Base-by-base conservation (phyloP, 2,113 vertebrate genomes). In the Chamaetylas fuelleborni region DNA sequence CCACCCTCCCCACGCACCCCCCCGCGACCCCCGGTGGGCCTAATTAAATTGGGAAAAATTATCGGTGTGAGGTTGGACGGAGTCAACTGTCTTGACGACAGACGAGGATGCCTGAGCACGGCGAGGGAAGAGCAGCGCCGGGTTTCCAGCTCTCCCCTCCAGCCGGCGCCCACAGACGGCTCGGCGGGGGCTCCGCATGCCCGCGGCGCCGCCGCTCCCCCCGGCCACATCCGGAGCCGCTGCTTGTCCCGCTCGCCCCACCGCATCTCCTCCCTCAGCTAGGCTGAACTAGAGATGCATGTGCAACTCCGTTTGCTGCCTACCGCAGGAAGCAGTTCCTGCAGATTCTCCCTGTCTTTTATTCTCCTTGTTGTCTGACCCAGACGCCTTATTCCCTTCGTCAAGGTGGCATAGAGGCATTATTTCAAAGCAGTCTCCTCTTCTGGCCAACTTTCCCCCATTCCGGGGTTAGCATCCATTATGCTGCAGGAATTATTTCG, bases 41-140 rank as follows among this genome's bases (percentile, higher is more conserved):
- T 95, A 94, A 96, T 96, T 95, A 95, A 96, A 94, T 86, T 54
- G 80, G 74, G 74, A 34, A 19, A 92, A 93, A 94, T 86, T 26
- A 87, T 79, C 48, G 57, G 81, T 74, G 74, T 92, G 85, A 90
- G 58, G 65, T 24, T 85, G 57, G 73, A 86, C 56, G 64, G 64
- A 87, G 86, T 69, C 70, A 74, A 73, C 81, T 53, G 61, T 66
- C 79, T 77, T 79, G 74, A 34, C 43, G 58, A 76, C 69, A 73
- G 65, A 42, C 15, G 36, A 48, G 33, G 79, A 57, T 19, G 69
- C 4, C 43, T 66, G 80, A 74, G 69, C 65, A 57, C 33, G 2
- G 34, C 74, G 29, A 43, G 42, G n/a, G 45, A 72, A 43, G 57
- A 74, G 71, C 60, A 66, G 20, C 9, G 12, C 58, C 45, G 23